Base-by-base conservation (phyloP, 1,140 invertebrate species). In the Drosophila pandora region DNA sequence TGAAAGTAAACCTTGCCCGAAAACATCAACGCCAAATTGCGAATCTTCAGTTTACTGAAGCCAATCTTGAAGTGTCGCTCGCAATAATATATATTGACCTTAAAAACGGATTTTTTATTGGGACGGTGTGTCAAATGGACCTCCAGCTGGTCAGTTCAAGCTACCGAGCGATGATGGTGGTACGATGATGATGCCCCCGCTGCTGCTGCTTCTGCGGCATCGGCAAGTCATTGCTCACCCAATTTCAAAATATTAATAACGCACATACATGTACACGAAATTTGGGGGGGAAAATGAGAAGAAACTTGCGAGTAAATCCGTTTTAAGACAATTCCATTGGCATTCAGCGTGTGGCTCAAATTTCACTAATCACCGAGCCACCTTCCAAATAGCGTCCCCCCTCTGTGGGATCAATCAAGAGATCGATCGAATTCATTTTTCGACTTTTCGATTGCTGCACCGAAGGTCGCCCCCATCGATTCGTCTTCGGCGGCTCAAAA, bases 211-310 rank as follows among this genome's bases (percentile, higher is more conserved):
- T 52, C 62, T 55, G 69, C 48, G 76, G 78, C 78, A 81, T 58
- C 52, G 61, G 77, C 82, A 81, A 85, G 82, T 85, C 82, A 85
- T 85, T 75, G 78, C 75, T 87, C 82, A 82, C 78, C 82, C 82
- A 87, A 82, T 85, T 85, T 82, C 82, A 81, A 87, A 85, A 87
- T 57, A 47, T 71, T 77, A 82, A 78, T 65, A 75, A 61, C 67
- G 28, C 41, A 76, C 80, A 78, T 53, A 47, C 22, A 50, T 21
- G 13, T n/a, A 61, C 37, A 12, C 12, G 49, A 47, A 56, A 48
- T 53, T 59, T 28, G 25, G 54, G 32, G 39, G 63, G 37, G 34
- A 70, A 69, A 64, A 32, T 23, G 55, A 48, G 37, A 49, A 69
- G 54, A 67, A 65, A 53, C 58, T 30, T 68, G 52, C 25, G 53